Percentiles rank a stretch among this genome's conserved stretches.
Conservation (phyloP, 2,113 vertebrate species). For the Sporophila hypoxantha region DNA sequence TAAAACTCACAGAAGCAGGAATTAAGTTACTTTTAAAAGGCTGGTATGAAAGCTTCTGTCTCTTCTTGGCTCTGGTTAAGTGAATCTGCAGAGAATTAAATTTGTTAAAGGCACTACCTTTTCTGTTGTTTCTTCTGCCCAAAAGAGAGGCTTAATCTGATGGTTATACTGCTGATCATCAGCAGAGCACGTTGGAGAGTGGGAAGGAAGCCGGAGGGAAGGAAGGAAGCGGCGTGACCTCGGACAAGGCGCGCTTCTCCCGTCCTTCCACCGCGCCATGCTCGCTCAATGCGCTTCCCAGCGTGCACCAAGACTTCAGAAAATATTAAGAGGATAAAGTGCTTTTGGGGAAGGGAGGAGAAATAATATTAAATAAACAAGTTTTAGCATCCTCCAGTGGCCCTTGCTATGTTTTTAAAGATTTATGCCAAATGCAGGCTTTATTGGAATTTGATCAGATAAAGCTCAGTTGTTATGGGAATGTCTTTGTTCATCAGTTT, state of each 20-base stretch:
- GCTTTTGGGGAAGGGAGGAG: neutral
- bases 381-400: slow-evolving; percentile 42
- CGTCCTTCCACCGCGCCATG: accelerated
- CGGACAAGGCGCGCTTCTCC: accelerated
- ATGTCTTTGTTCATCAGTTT: slow-evolving; percentile 52
- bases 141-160: neutral
- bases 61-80: neutral
- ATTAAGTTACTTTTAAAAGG: slow-evolving; percentile 3
- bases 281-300: neutral
- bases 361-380: slow-evolving; percentile 53
- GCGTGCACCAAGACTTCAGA: neutral
- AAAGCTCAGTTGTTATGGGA: slow-evolving; percentile 52
- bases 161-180: neutral
- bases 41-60: neutral
- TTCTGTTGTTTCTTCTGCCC: neutral
- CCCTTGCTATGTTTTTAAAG: slow-evolving; percentile 58
- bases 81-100: neutral
- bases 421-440: slow-evolving; percentile 61
- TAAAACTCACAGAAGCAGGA: neutral
- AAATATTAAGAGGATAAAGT: slow-evolving; percentile 39
- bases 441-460: slow-evolving; percentile 66
- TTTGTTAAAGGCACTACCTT: neutral
- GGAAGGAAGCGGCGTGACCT: neutral
- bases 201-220: neutral
- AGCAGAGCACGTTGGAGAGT: neutral